Conservation (phyloP, 2,113 vertebrate species). For the Neoarius graeffei region DNA sequence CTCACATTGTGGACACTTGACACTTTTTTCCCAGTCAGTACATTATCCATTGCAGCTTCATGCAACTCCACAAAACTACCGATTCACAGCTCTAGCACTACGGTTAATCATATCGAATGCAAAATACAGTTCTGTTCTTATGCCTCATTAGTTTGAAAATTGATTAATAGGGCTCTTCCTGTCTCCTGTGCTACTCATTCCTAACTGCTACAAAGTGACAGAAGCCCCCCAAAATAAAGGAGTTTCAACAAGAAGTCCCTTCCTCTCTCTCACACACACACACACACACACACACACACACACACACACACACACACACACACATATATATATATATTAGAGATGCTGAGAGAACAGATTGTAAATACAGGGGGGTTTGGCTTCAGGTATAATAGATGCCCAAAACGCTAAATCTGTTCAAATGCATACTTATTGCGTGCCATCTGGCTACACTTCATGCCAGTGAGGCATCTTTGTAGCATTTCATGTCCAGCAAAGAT, state of each 20-base stretch:
- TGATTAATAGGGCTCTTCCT: not conserved
- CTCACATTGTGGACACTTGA: not conserved
- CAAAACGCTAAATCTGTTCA: slow-evolving; percentile 26
- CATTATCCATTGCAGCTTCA: not conserved
- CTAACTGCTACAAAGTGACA: not conserved
- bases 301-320: slow-evolving; percentile 1
- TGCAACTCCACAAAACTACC: not conserved
- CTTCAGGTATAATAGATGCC: slow-evolving; percentile 20
- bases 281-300: no score
- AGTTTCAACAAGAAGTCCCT: slow-evolving; percentile 9
- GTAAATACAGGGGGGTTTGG: slow-evolving; percentile 35
- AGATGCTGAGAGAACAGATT: slow-evolving; percentile 42
- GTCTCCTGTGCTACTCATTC: slow-evolving; percentile 10
- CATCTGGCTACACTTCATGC: slow-evolving; percentile 5
- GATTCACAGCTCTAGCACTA: slow-evolving; percentile 1
- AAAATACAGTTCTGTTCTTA: not conserved
- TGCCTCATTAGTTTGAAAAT: not conserved
- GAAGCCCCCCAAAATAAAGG: slow-evolving; percentile 1
- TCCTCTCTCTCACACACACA: not conserved
- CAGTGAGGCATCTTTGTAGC: slow-evolving; percentile 1
- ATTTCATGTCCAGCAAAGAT: slow-evolving; percentile 21
- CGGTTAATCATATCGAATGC: not conserved
- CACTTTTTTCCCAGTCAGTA: not conserved
- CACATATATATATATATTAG: not conserved
- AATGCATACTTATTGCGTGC: slow-evolving; percentile 17